Conservation (phyloP, 1,140 invertebrate genomes). For the Coelopa frigida region DNA sequence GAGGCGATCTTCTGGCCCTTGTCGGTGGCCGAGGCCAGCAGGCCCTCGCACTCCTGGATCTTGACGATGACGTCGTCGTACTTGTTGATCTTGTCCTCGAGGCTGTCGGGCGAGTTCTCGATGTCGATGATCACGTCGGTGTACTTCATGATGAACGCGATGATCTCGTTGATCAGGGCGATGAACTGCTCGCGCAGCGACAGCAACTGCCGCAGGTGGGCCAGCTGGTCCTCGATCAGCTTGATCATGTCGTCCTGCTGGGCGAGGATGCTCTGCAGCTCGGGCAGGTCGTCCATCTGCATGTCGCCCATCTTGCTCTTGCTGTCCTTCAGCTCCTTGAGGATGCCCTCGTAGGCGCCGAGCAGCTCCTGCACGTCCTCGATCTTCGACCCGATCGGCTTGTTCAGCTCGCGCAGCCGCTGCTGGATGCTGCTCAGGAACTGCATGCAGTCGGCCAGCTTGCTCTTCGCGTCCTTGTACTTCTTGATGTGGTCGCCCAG, state of each 20-base stretch:
- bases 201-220: slow-evolving; percentile 66
- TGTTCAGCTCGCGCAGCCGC: slow-evolving; percentile 72
- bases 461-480: slow-evolving; percentile 67
- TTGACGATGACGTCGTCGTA: slow-evolving; percentile 79
- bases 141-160: slow-evolving; percentile 78
- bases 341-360: slow-evolving; percentile 67
- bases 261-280: slow-evolving; percentile 68
- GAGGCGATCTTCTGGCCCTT: slow-evolving; percentile 86
- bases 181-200: slow-evolving; percentile 80
- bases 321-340: slow-evolving; percentile 72
- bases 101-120: slow-evolving; percentile 67
- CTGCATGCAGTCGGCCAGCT: slow-evolving; percentile 69
- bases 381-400: slow-evolving; percentile 74
- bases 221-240: slow-evolving; percentile 75
- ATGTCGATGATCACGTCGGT: slow-evolving; percentile 78
- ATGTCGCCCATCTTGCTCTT: slow-evolving; percentile 71
- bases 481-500: slow-evolving; percentile 69
- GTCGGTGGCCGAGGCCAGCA: slow-evolving; percentile 74
- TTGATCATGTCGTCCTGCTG: slow-evolving; percentile 79
- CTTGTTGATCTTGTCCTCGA: slow-evolving; percentile 80
- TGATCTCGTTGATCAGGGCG: slow-evolving; percentile 76
- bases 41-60: slow-evolving; percentile 83
- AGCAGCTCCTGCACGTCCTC: slow-evolving; percentile 77
- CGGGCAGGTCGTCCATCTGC: slow-evolving; percentile 63
- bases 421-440: slow-evolving; percentile 74